phyloP scores from a whole-genome alignment of 2,113 vertebrate genomes.

The Myanophis thanlyinensis region DNA sequence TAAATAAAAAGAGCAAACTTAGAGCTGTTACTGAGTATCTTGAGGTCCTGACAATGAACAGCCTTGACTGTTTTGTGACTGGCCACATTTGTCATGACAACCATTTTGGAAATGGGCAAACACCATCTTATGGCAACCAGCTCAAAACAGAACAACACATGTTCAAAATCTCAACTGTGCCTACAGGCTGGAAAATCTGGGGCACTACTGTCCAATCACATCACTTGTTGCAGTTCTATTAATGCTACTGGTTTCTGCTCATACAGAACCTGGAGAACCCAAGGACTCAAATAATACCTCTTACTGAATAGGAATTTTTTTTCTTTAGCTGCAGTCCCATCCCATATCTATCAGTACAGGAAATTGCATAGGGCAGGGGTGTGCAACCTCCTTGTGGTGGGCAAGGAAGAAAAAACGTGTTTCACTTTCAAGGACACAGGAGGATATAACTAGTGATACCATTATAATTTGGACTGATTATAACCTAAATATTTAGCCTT shows the following conservation, averaged over 20 bases:
- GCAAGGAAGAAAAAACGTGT: neutral
- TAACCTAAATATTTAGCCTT: neutral
- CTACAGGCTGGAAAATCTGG: neutral
- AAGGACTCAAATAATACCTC: neutral
- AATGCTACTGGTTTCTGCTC: neutral
- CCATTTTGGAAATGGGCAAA: neutral
- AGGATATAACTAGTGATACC: neutral
- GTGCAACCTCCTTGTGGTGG: neutral
- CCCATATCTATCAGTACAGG: neutral
- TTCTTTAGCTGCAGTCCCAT: neutral
- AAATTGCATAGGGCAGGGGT: neutral
- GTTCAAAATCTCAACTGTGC: neutral
- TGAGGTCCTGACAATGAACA: neutral
- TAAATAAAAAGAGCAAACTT: neutral
- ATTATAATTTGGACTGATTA: neutral
- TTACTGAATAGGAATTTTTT: neutral
- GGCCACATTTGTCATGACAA: neutral
- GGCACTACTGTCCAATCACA: neutral
- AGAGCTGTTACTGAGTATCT: neutral
- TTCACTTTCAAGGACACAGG: neutral
- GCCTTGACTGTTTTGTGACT: neutral
- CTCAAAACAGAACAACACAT: neutral
- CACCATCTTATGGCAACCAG: neutral
- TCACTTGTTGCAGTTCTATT: neutral
- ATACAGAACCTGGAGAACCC: too few relatives aligned